Conservation (phyloP, 2,888 invertebrate genomes). For the Eucera pruinosa region DNA sequence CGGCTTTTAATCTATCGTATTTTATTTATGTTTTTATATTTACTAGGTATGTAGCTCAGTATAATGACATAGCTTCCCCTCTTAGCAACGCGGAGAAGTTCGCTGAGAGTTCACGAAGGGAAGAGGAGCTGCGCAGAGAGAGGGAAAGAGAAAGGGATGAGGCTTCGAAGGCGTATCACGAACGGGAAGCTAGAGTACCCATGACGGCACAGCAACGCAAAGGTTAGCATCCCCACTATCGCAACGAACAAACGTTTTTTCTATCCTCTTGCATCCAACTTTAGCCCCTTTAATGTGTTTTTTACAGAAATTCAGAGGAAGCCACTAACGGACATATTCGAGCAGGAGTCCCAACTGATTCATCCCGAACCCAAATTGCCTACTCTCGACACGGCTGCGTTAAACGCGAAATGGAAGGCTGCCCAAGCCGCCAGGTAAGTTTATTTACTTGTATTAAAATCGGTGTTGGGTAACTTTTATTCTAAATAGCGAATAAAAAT, state of each 20-base stretch:
- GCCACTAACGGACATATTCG: constrained; percentile 81
- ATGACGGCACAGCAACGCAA: constrained; percentile 80
- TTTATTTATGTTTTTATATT: constrained; percentile 77
- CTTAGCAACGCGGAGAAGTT: constrained; percentile 83
- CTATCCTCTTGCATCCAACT: constrained; percentile 41
- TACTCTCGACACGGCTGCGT: constrained; percentile 78
- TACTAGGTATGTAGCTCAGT: constrained; percentile 82
- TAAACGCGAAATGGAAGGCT: constrained; percentile 83
- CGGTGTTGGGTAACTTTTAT: background rate
- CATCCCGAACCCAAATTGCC: constrained; percentile 82
- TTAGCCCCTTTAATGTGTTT: too few species aligned
- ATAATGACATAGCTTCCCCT: constrained; percentile 83
- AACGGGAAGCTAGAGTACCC: constrained; percentile 79
- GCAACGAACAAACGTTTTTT: constrained; percentile 1
- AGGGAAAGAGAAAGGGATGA: constrained; percentile 80
- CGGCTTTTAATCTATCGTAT: constrained; percentile 60
- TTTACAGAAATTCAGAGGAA: constrained; percentile 81
- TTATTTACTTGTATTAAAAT: too few species aligned
- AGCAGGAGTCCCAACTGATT: constrained; percentile 80
- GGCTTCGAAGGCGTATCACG: constrained; percentile 80
- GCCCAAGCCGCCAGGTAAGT: constrained; percentile 80
- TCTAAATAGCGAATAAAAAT: too few species aligned
- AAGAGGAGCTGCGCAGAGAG: constrained; percentile 81
- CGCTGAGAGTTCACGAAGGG: constrained; percentile 80
- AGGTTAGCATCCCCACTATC: constrained; percentile 68